Evolutionary conservation across 2,797 vertebrate species (phyloP).

Genomic region (Heterohyrax brucei): DNA sequence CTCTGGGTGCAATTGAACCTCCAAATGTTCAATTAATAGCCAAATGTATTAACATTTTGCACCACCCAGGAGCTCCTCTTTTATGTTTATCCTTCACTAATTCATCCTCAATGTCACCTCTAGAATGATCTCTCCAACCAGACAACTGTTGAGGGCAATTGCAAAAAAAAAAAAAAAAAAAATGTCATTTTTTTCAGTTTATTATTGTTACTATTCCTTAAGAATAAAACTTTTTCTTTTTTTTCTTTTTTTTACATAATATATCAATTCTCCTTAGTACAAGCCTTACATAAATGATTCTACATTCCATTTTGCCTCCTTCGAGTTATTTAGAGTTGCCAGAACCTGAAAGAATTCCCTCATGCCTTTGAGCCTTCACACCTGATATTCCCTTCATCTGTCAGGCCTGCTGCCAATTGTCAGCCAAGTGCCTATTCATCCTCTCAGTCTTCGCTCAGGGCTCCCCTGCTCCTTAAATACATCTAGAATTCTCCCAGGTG

Average conservation of each 20-base stretch:
- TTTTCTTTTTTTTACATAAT: neutral
- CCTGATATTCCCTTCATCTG: neutral
- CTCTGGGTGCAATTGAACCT: neutral
- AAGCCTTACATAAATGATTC: neutral
- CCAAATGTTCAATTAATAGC: neutral
- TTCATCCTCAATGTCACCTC: neutral
- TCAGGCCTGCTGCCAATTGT: neutral
- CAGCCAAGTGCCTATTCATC: conserved; percentile 44
- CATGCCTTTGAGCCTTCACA: neutral
- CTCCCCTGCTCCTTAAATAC: neutral
- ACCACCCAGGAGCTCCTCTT: neutral
- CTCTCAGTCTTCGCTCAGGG: conserved; percentile 23
- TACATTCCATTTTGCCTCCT: neutral
- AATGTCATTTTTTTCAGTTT: too few species aligned
- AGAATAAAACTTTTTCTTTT: neutral
- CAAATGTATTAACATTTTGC: too few species aligned
- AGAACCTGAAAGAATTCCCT: neutral
- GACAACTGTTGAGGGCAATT: neutral
- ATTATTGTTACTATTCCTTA: neutral
- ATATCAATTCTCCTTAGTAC: neutral
- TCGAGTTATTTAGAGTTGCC: neutral
- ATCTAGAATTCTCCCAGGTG: conserved; percentile 58
- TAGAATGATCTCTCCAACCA: neutral
- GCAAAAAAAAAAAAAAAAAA: neutral
- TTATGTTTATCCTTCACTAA: neutral